These are phyloP conservation scores for Lynx canadensis DNA, from an alignment of 2,113 vertebrate genomes.

Conservation along the genomic window DNA sequence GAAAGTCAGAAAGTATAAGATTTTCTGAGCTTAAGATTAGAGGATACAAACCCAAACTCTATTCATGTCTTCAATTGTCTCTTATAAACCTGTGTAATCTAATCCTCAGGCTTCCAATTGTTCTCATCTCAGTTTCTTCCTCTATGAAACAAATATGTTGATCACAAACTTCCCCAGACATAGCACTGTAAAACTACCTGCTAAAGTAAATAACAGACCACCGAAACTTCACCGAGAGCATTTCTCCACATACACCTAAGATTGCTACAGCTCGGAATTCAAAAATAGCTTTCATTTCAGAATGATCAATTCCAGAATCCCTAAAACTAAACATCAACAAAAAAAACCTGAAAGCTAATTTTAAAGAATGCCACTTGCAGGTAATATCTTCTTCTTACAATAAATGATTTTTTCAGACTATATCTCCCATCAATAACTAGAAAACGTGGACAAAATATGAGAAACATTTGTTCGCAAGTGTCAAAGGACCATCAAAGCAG, in stretches of 20 bases:
- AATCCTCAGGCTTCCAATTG: neutral
- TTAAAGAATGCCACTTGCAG: neutral
- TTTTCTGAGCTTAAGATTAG: neutral
- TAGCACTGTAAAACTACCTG: neutral
- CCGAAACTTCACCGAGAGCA: neutral
- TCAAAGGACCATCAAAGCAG: neutral
- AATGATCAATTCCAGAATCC: neutral
- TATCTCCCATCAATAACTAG: neutral
- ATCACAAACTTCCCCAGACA: neutral
- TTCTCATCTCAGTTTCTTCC: neutral
- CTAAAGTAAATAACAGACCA: neutral
- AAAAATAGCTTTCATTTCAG: neutral
- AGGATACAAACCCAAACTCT: neutral
- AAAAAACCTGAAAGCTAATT: constrained; percentile 8
- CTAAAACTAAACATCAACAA: constrained; percentile 8
- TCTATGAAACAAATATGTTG: neutral
- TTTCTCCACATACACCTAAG: neutral
- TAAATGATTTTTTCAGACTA: neutral
- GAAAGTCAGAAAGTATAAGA: neutral
- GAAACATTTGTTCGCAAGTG: neutral
- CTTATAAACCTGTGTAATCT: neutral
- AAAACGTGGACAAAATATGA: neutral
- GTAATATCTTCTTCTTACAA: neutral
- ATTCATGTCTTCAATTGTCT: neutral
- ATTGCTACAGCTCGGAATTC: neutral